Conservation (phyloP, 2,888 invertebrate genomes). For the Microctonus aethiopoides region DNA sequence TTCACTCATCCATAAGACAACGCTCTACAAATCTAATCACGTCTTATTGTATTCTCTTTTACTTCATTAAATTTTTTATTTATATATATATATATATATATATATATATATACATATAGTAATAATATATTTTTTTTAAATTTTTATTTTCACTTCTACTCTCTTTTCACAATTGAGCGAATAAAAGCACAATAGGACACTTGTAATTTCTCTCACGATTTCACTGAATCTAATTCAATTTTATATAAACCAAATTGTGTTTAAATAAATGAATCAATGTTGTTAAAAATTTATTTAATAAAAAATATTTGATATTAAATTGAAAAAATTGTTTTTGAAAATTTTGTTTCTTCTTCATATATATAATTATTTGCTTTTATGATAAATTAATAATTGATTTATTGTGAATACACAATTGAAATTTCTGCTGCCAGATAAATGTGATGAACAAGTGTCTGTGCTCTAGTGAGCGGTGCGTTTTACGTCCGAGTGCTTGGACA, state of each 20-base stretch:
- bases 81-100: conserved; percentile 1
- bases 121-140: not conserved
- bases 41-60: not conserved
- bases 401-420: not conserved
- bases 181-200: conserved; percentile 19
- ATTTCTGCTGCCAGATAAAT: conserved; percentile 37
- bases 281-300: not conserved
- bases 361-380: not conserved
- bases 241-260: not conserved
- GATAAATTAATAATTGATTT: not conserved
- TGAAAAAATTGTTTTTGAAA: not conserved
- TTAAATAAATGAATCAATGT: not conserved
- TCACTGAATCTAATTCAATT: not conserved
- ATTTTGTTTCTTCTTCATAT: not conserved
- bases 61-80: not conserved
- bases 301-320: not conserved
- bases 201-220: conserved; percentile 24
- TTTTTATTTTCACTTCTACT: conserved; percentile 1
- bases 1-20: conserved; percentile 22
- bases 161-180: conserved; percentile 15
- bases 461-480: conserved; percentile 33
- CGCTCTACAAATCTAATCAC: conserved; percentile 7
- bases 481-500: conserved; percentile 35
- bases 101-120: too few relatives aligned
- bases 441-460: conserved; percentile 59